phyloP scores from a whole-genome alignment of 2,797 vertebrate genomes.

The Erpetoichthys calabaricus region DNA sequence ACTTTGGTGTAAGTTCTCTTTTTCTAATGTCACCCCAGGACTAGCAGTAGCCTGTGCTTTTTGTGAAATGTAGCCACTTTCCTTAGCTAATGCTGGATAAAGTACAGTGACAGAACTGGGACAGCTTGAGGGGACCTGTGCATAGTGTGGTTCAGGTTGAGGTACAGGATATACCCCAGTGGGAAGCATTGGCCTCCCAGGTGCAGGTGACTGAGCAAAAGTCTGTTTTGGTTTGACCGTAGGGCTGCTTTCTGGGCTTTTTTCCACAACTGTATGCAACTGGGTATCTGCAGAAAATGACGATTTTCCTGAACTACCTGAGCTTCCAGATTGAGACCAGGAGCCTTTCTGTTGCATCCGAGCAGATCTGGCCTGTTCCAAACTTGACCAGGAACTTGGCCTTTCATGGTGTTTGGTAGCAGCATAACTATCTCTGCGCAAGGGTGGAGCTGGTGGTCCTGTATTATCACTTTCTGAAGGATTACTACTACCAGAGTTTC shows the following conservation, averaged over 20 bases:
- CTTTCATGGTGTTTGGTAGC: conserved; percentile 70
- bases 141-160: conserved; percentile 67
- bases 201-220: conserved; percentile 44
- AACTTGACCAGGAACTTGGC: conserved; percentile 67
- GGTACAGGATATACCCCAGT: conserved; percentile 64
- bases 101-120: conserved; percentile 35
- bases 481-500: conserved; percentile 36
- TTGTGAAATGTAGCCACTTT: conserved; percentile 40
- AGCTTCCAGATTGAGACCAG: conserved; percentile 49
- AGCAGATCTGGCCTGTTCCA: conserved; percentile 55
- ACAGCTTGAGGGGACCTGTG: conserved; percentile 56
- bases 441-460: conserved; percentile 63
- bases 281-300: conserved; percentile 58
- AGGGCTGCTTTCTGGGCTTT: conserved; percentile 87
- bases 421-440: conserved; percentile 79
- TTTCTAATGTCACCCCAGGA: conserved; percentile 13
- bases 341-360: conserved; percentile 54
- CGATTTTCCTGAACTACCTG: conserved; percentile 45
- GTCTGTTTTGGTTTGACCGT: conserved; percentile 63
- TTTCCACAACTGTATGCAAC: conserved; percentile 80
- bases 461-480: conserved; percentile 46
- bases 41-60: conserved; percentile 6
- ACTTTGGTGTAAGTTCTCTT: conserved; percentile 65
- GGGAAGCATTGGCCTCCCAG: conserved; percentile 59
- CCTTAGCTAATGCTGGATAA: conserved; percentile 66